Evolutionary conservation across 2,797 vertebrate genomes (phyloP).

Genomic region (Distichodus sexfasciatus): DNA sequence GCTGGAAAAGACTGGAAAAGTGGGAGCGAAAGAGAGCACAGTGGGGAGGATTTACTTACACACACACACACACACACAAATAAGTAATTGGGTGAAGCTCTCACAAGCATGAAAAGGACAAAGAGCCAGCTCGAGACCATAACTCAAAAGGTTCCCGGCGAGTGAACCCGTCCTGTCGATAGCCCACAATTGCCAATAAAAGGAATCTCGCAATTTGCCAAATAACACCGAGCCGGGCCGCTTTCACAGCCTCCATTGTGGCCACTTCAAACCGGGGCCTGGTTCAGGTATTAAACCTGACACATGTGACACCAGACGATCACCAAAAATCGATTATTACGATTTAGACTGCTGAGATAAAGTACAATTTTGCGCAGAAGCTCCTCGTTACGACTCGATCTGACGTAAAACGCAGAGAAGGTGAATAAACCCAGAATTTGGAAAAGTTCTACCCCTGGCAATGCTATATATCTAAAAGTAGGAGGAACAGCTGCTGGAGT

Average conservation of each 20-base stretch:
- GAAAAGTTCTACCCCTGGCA: too few species aligned
- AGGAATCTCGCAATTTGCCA: conserved; percentile 25
- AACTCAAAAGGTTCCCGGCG: conserved; percentile 1
- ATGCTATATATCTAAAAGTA: too few species aligned
- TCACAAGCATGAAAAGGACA: conserved; percentile 48
- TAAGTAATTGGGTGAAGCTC: conserved; percentile 56
- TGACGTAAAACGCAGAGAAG: too few species aligned
- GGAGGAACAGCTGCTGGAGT: too few species aligned
- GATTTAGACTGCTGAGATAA: too few species aligned
- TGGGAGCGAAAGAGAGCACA: not conserved
- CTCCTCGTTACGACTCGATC: too few species aligned
- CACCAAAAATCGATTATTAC: too few species aligned
- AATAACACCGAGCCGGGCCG: conserved; percentile 3
- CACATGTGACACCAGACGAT: not conserved
- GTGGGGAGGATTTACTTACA: too few species aligned
- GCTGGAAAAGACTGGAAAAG: conserved; percentile 14
- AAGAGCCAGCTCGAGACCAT: conserved; percentile 4
- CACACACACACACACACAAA: conserved; percentile 35
- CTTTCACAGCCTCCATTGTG: not conserved
- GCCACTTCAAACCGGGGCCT: conserved; percentile 2
- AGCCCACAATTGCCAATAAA: conserved; percentile 29
- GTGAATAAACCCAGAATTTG: too few species aligned
- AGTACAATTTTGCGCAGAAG: too few species aligned
- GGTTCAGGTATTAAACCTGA: not conserved
- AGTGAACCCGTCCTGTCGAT: conserved; percentile 15